Evolutionary conservation across 2,797 vertebrate genomes (phyloP).

Genomic region (Pteronotus mesoamericanus): DNA sequence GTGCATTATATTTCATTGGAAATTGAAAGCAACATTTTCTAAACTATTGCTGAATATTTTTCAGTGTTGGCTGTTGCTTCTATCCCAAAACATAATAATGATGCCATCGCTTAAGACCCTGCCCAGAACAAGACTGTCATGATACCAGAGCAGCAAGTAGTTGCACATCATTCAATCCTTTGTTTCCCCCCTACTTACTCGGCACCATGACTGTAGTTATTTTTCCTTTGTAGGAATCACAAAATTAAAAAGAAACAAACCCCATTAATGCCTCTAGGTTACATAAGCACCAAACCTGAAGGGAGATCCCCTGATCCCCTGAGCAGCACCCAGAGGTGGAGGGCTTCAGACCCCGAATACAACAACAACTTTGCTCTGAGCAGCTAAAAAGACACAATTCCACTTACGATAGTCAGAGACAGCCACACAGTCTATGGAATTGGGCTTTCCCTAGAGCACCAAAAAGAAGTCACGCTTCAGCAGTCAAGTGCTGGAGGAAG

Average conservation of each 20-base stretch:
- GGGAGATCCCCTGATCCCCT: neutral
- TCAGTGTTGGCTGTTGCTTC: neutral
- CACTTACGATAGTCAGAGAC: neutral
- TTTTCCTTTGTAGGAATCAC: neutral
- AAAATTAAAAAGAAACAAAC: neutral
- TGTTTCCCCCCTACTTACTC: neutral
- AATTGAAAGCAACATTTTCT: constrained; percentile 22
- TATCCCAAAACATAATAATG: neutral
- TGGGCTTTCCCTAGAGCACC: constrained; percentile 40
- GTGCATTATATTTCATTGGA: neutral
- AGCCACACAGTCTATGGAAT: neutral
- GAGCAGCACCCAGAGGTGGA: neutral
- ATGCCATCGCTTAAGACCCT: neutral
- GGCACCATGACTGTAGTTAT: neutral
- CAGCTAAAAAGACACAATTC: neutral
- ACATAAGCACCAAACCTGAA: neutral
- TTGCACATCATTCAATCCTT: neutral
- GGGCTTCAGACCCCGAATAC: neutral
- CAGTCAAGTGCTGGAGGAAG: constrained; percentile 39
- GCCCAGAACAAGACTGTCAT: neutral
- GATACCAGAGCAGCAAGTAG: neutral
- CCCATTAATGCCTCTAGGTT: neutral
- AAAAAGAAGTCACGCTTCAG: constrained; percentile 19
- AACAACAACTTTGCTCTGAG: neutral
- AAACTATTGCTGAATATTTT: neutral